Percentiles rank a stretch among this genome's conserved stretches.
These are phyloP conservation scores for Merluccius polli DNA, from an alignment of 2,797 vertebrate species.

Conservation along the genomic window DNA sequence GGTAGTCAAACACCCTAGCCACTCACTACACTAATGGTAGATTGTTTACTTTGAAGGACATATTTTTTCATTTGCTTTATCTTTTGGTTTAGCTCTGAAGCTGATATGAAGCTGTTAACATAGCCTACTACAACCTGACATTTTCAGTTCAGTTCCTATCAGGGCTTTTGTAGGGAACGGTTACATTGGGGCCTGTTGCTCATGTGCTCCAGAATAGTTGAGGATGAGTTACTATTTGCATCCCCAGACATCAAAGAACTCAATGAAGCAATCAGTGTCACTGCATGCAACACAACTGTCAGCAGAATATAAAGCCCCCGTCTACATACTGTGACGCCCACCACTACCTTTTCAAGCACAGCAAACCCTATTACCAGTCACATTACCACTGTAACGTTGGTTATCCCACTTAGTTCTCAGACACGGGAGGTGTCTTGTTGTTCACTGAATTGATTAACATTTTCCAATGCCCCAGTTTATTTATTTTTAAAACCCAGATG, in stretches of 20 bases:
- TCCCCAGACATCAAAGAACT: slow-evolving; percentile 21
- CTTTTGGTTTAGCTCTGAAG: too few relatives aligned
- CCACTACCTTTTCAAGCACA: slow-evolving; percentile 37
- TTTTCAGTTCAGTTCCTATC: background rate
- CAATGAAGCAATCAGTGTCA: slow-evolving; percentile 28
- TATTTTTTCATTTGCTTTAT: background rate
- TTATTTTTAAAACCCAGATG: slow-evolving; percentile 6
- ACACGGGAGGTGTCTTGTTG: slow-evolving; percentile 17
- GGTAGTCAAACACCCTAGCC: background rate
- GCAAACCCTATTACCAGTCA: slow-evolving; percentile 48
- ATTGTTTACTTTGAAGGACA: background rate
- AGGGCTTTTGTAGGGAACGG: background rate
- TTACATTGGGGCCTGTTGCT: background rate
- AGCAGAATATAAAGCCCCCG: slow-evolving; percentile 23
- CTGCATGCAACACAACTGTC: slow-evolving; percentile 30
- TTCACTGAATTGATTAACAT: slow-evolving; percentile 42
- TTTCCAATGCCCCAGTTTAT: slow-evolving; percentile 36
- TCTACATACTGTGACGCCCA: slow-evolving; percentile 44
- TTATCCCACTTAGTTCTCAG: background rate
- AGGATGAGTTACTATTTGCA: background rate
- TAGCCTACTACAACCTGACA: background rate
- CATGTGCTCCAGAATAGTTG: background rate
- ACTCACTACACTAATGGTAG: background rate
- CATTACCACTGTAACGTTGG: slow-evolving; percentile 43
- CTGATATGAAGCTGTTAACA: background rate